Evolutionary conservation across 2,888 invertebrate genomes (phyloP).

Genomic region (Tipula vernalis): DNA sequence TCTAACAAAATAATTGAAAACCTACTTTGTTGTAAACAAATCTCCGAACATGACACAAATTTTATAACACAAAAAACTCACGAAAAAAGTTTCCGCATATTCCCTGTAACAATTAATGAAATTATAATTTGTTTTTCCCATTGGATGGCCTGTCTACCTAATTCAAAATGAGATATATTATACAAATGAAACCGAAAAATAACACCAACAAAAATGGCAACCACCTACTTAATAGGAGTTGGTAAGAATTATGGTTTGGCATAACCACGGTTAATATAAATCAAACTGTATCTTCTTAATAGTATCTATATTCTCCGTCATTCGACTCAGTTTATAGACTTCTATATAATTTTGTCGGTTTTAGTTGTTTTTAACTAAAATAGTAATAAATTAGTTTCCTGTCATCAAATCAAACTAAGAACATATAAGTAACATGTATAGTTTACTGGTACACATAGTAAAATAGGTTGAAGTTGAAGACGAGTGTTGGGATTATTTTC

Average conservation of each 20-base stretch:
- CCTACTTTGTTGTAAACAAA: neutral
- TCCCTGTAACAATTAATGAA: neutral
- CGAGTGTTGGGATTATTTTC: neutral
- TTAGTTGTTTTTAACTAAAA: neutral
- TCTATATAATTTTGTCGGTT: neutral
- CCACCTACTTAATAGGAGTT: neutral
- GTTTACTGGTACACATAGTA: neutral
- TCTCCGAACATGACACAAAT: neutral
- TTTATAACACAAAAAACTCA: neutral
- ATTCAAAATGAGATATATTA: neutral
- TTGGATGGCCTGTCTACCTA: neutral
- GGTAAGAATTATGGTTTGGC: neutral
- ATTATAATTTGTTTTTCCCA: neutral
- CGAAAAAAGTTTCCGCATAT: neutral
- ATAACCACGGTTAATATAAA: neutral
- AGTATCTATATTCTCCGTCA: neutral
- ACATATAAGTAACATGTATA: neutral
- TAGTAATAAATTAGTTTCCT: neutral
- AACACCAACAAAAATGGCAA: neutral
- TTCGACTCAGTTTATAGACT: neutral
- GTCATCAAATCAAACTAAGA: neutral
- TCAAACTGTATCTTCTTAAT: neutral
- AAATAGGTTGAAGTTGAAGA: neutral
- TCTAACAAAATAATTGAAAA: neutral
- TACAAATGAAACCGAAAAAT: neutral